These are phyloP conservation scores for Brachionus asplanchnoidis DNA, from an alignment of 1,140 invertebrate species.

Conservation along the genomic window DNA sequence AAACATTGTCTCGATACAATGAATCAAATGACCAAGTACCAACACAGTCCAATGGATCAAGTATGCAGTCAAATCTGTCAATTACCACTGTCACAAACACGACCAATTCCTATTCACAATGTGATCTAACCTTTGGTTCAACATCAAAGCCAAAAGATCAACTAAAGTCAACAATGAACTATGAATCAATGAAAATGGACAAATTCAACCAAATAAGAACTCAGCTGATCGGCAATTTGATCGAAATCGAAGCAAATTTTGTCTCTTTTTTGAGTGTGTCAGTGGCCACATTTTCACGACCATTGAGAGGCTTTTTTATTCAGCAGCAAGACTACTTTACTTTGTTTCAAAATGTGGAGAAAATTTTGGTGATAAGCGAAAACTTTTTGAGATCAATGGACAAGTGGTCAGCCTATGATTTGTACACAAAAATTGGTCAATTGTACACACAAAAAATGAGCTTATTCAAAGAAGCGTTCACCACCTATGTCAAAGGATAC, in stretches of 20 bases:
- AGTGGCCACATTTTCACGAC: conserved; percentile 11
- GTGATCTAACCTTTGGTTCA: not conserved
- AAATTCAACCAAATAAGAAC: conserved; percentile 17
- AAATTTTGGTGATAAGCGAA: conserved; percentile 28
- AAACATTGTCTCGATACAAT: conserved; percentile 11
- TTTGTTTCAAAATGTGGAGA: conserved; percentile 35
- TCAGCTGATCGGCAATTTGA: conserved; percentile 18
- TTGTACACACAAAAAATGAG: conserved; percentile 39
- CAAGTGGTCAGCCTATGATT: conserved; percentile 37
- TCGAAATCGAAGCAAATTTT: conserved; percentile 30
- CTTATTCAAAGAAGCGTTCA: conserved; percentile 38
- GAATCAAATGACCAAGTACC: not conserved
- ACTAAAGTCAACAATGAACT: conserved; percentile 5
- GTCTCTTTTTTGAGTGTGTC: not conserved
- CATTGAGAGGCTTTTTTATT: conserved; percentile 32
- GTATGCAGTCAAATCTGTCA: not conserved
- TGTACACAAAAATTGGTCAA: conserved; percentile 35
- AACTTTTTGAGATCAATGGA: conserved; percentile 39
- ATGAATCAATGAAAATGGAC: conserved; percentile 18
- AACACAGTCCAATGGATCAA: not conserved
- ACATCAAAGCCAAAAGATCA: not conserved
- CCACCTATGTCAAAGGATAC: conserved; percentile 21
- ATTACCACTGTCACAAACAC: conserved; percentile 8
- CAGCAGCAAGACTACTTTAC: conserved; percentile 40
- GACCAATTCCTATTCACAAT: conserved; percentile 8